These are phyloP conservation scores for Alethe diademata DNA, from an alignment of 2,113 vertebrate genomes.

Conservation along the genomic window DNA sequence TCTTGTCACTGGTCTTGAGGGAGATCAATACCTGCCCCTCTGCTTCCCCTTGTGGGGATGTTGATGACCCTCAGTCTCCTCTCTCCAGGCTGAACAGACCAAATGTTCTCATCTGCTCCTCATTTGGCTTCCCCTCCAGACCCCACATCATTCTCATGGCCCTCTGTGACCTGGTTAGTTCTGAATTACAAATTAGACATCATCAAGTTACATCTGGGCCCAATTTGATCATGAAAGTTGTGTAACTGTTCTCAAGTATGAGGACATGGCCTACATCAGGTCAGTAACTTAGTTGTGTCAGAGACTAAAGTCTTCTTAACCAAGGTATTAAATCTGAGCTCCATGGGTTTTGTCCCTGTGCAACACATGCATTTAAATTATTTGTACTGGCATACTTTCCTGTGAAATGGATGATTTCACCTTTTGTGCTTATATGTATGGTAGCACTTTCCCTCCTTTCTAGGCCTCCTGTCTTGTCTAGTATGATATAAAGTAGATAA, in stretches of 20 bases:
- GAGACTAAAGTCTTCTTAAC: background rate
- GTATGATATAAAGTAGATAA: background rate
- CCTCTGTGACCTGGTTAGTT: background rate
- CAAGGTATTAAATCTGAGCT: background rate
- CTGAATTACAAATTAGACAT: background rate
- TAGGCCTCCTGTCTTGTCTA: background rate
- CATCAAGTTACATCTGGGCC: background rate
- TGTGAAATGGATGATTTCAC: background rate
- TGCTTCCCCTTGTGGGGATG: fast-evolving
- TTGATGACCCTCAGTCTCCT: background rate
- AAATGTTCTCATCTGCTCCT: background rate
- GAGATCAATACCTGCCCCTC: background rate
- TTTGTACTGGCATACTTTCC: background rate
- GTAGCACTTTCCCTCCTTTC: background rate
- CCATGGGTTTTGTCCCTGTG: fast-evolving
- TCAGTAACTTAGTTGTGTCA: background rate
- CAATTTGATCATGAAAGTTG: background rate
- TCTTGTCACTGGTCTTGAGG: background rate
- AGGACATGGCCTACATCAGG: fast-evolving
- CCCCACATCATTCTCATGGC: background rate
- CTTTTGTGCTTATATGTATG: background rate
- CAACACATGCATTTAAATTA: background rate
- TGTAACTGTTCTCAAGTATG: background rate
- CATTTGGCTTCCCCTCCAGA: background rate
- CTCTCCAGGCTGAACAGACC: background rate